Percentiles rank a stretch among this genome's conserved stretches.
phyloP scores from a whole-genome alignment of 1,140 invertebrate genomes.

The Drosophila nigrodunni region DNA sequence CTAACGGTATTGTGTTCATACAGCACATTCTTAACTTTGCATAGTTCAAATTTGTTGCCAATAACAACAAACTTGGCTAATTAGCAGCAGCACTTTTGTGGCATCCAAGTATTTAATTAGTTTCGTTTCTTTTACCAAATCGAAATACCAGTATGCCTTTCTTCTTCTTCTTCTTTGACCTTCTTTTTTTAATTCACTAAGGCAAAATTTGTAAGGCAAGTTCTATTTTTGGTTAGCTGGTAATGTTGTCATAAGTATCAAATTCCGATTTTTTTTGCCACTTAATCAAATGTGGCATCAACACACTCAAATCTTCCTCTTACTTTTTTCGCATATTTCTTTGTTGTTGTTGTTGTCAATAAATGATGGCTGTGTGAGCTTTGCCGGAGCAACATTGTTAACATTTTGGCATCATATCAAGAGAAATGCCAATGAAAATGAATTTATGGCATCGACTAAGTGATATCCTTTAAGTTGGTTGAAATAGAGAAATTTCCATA shows the following conservation, averaged over 20 bases:
- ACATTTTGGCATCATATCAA: constrained; percentile 16
- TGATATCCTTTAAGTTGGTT: constrained; percentile 14
- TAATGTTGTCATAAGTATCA: constrained; percentile 32
- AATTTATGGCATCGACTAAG: constrained; percentile 10
- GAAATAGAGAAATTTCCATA: too few relatives aligned
- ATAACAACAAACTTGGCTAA: constrained; percentile 31
- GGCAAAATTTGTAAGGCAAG: constrained; percentile 17
- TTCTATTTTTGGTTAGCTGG: constrained; percentile 27
- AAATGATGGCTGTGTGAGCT: constrained; percentile 27
- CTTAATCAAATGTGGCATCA: constrained; percentile 54
- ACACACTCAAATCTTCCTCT: constrained; percentile 6
- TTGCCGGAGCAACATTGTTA: constrained; percentile 25
- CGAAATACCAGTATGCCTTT: constrained; percentile 7
- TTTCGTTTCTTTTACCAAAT: constrained; percentile 4
- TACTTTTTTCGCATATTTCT: neutral
- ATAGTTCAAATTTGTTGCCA: constrained; percentile 36
- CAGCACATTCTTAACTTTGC: constrained; percentile 19
- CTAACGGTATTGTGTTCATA: constrained; percentile 17
- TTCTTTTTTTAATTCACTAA: neutral
- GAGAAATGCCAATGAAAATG: neutral
- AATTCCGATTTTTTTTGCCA: constrained; percentile 49
- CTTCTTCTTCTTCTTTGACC: neutral
- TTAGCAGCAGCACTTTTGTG: constrained; percentile 32
- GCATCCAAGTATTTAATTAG: constrained; percentile 46
- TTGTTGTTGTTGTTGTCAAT: constrained; percentile 21